A percentile compares a stretch with the other conserved stretches of the same genome.
Conservation (phyloP, 2,113 vertebrate species). For the Bagarius yarrelli region DNA sequence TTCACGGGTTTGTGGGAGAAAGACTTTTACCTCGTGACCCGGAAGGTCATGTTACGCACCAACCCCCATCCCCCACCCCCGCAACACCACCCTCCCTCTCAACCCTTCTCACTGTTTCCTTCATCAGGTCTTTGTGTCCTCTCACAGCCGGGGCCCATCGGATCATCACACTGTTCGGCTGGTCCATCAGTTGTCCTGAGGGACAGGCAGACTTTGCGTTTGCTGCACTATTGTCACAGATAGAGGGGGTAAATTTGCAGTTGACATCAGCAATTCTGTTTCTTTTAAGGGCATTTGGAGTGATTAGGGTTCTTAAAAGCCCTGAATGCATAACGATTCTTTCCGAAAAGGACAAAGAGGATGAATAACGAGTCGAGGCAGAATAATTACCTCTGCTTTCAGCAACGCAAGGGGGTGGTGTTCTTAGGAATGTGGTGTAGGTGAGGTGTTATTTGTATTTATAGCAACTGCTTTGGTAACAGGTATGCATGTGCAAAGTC, state of each 20-base stretch:
- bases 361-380: constrained; percentile 30
- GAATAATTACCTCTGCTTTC: constrained; percentile 47
- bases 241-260: constrained; percentile 15
- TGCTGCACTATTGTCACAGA: constrained; percentile 31
- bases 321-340: constrained; percentile 55
- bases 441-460: background rate
- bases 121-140: constrained; percentile 23
- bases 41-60: constrained; percentile 21
- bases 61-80: too few relatives aligned
- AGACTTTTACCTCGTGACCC: constrained; percentile 39
- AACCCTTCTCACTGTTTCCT: background rate
- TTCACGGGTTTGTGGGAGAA: constrained; percentile 31
- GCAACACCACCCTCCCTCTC: background rate
- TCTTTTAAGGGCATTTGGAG: constrained; percentile 43
- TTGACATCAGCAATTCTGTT: constrained; percentile 51
- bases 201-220: background rate
- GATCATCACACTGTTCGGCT: constrained; percentile 27
- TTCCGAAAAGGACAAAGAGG: constrained; percentile 43
- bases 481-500: background rate
- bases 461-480: background rate
- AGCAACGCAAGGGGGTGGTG: background rate
- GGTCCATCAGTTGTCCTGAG: background rate
- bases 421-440: constrained; percentile 20
- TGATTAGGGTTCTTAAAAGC: constrained; percentile 21
- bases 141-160: constrained; percentile 11